Percentiles rank a stretch among this genome's conserved stretches.
These are phyloP conservation scores for Lochmaea capreae DNA, from an alignment of 2,888 invertebrate species.

Conservation along the genomic window DNA sequence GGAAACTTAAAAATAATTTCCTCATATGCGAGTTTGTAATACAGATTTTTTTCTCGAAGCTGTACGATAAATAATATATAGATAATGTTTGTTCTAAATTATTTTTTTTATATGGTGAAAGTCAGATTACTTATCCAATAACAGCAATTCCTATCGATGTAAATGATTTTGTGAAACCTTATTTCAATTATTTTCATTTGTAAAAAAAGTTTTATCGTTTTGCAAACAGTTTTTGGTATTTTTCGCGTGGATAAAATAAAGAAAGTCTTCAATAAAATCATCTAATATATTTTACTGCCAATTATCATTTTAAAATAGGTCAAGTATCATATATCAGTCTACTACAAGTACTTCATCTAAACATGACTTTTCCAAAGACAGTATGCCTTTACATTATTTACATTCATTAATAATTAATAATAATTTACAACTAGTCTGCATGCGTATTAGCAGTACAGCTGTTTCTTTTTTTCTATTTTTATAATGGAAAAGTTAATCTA, in stretches of 20 bases:
- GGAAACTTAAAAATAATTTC: no score
- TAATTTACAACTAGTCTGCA: conserved; percentile 60
- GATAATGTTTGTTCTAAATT: no score
- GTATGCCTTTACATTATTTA: conserved; percentile 67
- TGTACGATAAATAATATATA: no score
- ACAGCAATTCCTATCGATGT: no score
- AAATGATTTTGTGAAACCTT: no score
- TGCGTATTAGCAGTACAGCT: conserved; percentile 56
- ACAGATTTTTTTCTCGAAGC: no score
- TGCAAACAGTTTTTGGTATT: background rate
- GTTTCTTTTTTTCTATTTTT: conserved; percentile 5
- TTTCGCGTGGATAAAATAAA: background rate
- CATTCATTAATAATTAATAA: conserved; percentile 60
- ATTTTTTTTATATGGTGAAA: no score
- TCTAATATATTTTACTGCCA: conserved; percentile 10
- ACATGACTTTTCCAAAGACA: conserved; percentile 61
- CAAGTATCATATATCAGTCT: conserved; percentile 62
- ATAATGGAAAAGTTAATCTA: conserved; percentile 4
- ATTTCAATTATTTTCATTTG: no score
- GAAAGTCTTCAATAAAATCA: background rate
- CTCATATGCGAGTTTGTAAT: no score
- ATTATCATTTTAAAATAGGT: conserved; percentile 49
- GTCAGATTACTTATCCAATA: no score
- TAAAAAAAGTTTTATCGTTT: no score
- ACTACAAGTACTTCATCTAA: conserved; percentile 61